These are phyloP conservation scores for Elgaria multicarinata DNA, from an alignment of 2,113 vertebrate species.

Conservation along the genomic window DNA sequence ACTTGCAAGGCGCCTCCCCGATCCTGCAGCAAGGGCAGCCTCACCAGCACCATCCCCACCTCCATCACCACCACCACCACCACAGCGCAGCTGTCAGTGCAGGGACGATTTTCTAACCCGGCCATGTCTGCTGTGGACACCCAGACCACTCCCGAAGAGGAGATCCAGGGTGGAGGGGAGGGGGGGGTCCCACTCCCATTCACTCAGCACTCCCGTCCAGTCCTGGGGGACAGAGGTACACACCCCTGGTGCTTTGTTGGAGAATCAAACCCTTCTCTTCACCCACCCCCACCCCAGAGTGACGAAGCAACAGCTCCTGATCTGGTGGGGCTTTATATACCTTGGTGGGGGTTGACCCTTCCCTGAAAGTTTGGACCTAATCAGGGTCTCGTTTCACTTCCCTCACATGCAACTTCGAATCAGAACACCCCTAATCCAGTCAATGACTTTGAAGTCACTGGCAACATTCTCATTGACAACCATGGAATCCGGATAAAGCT, in stretches of 20 bases:
- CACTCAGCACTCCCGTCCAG: background rate
- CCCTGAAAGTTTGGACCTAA: background rate
- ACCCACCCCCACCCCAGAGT: background rate
- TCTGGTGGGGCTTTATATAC: background rate
- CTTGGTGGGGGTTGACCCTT: background rate
- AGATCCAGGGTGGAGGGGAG: background rate
- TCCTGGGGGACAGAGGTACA: background rate
- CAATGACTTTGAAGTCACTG: background rate
- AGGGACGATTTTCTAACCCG: conserved; percentile 89
- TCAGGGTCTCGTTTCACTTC: background rate
- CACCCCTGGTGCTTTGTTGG: conserved; percentile 48
- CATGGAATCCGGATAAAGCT: background rate
- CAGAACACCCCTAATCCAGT: background rate
- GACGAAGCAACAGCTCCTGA: background rate
- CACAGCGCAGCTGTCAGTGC: conserved; percentile 82
- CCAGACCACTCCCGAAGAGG: background rate
- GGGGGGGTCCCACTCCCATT: background rate
- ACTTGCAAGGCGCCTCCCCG: conserved; percentile 83
- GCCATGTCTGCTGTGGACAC: background rate
- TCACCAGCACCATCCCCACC: conserved; percentile 75
- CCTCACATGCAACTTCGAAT: background rate
- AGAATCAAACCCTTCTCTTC: conserved; percentile 18
- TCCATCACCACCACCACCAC: conserved; percentile 75
- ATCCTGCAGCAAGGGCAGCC: conserved; percentile 83
- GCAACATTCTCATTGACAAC: background rate